phyloP scores from a whole-genome alignment of 2,113 vertebrate species.

The Chionis minor region DNA sequence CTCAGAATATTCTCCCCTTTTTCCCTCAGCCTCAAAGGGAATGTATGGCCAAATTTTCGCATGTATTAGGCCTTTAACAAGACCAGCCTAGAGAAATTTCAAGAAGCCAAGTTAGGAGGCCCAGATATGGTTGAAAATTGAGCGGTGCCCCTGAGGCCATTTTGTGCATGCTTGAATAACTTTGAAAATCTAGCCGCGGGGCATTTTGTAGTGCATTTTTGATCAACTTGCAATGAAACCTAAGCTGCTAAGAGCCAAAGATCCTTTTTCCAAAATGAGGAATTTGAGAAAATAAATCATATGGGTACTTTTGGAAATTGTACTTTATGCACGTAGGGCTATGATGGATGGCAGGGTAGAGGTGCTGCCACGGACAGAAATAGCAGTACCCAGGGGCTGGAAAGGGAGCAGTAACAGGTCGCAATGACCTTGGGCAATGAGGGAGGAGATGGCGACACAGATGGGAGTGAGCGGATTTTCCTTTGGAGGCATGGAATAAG shows the following conservation, averaged over 20 bases:
- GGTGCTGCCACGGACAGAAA: not conserved
- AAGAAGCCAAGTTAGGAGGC: not conserved
- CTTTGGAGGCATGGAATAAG: not conserved
- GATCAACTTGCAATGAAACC: not conserved
- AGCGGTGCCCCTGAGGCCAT: not conserved
- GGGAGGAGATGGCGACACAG: not conserved
- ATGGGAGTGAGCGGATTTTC: not conserved
- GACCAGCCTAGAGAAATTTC: not conserved
- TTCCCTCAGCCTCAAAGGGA: not conserved
- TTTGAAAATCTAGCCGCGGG: not conserved
- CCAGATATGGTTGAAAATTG: not conserved
- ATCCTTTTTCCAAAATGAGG: not conserved
- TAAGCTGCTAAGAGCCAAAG: not conserved
- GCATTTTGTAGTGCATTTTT: not conserved
- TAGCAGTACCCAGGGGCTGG: not conserved
- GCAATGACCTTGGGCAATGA: not conserved
- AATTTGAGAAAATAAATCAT: not conserved
- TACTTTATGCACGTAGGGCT: not conserved
- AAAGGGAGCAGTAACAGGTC: not conserved
- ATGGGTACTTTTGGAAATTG: not conserved
- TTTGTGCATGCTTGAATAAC: not conserved
- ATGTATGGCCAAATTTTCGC: not conserved
- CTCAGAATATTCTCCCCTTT: not conserved
- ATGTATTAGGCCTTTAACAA: not conserved
- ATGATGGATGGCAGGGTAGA: fast-evolving